These are phyloP conservation scores for Pseudomyrmex concolor DNA, from an alignment of 1,140 invertebrate genomes.

Conservation along the genomic window DNA sequence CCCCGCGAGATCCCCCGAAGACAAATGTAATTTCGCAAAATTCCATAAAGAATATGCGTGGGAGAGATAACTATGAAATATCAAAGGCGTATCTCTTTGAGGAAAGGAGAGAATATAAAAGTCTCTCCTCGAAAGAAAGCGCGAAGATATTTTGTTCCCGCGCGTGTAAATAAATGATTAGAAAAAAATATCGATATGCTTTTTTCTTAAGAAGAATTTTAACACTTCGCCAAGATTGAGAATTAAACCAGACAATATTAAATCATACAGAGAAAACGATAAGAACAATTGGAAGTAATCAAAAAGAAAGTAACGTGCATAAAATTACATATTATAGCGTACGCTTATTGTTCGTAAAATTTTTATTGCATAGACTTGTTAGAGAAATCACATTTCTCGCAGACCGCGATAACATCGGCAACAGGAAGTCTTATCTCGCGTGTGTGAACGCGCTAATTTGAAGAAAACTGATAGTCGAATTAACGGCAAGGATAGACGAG, in stretches of 20 bases:
- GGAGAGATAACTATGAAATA: neutral
- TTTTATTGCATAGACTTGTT: too few relatives aligned
- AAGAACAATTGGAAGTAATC: too few relatives aligned
- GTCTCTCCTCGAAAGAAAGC: too few relatives aligned
- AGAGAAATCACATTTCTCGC: constrained; percentile 12
- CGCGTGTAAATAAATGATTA: constrained; percentile 13
- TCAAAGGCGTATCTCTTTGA: neutral
- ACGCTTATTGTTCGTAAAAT: too few relatives aligned
- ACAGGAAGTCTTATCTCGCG: constrained; percentile 18
- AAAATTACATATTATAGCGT: too few relatives aligned
- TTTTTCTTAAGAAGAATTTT: too few relatives aligned
- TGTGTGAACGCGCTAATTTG: neutral
- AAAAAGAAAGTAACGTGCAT: too few relatives aligned
- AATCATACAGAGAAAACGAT: too few relatives aligned
- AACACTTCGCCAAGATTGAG: too few relatives aligned
- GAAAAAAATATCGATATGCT: too few relatives aligned
- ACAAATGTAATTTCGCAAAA: neutral
- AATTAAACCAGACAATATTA: too few relatives aligned
- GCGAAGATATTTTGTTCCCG: too few relatives aligned
- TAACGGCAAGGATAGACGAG: constrained; percentile 1
- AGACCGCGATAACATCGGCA: neutral
- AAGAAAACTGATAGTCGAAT: constrained; percentile 24
- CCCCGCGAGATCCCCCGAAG: neutral
- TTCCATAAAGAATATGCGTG: neutral
- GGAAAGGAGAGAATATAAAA: neutral